Conservation (phyloP, 2,888 invertebrate genomes). For the Cistogaster globosa region DNA sequence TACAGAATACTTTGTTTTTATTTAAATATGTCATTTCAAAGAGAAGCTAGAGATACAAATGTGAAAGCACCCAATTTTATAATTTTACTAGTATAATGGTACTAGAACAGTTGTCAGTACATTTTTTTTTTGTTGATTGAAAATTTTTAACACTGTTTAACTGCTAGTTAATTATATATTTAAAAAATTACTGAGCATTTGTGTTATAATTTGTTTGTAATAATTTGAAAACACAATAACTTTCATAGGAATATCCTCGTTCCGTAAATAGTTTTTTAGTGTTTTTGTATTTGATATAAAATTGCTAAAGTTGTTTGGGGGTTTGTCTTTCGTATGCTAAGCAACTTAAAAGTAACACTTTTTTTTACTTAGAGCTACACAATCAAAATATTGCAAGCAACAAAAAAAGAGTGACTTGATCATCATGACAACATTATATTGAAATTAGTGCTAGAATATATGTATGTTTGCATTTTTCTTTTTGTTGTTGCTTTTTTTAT, state of each 20-base stretch:
- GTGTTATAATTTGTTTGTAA: not conserved
- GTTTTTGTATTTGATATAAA: conserved; percentile 33
- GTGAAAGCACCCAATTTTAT: no score
- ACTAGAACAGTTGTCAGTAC: no score
- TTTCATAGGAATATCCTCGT: not conserved
- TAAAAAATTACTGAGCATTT: no score
- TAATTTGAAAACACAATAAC: not conserved
- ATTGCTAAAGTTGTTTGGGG: conserved; percentile 67
- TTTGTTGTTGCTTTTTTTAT: no score
- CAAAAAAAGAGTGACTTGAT: conserved; percentile 18
- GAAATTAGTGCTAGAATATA: conserved; percentile 52
- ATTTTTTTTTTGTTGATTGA: no score
- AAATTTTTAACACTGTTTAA: no score
- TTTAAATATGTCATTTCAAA: no score
- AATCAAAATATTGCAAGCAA: conserved; percentile 30
- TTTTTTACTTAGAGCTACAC: conserved; percentile 36
- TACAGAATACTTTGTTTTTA: no score
- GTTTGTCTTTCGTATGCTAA: conserved; percentile 63
- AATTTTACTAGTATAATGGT: no score
- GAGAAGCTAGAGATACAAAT: no score
- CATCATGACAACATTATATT: conserved; percentile 58
- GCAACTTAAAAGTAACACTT: conserved; percentile 64
- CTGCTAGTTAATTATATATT: no score
- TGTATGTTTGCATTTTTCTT: conserved; percentile 42
- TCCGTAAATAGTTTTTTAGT: not conserved